Percentiles rank a stretch among this genome's conserved stretches.
Evolutionary conservation across 2,888 invertebrate genomes (phyloP).

Genomic region (Tetragnatha montana): DNA sequence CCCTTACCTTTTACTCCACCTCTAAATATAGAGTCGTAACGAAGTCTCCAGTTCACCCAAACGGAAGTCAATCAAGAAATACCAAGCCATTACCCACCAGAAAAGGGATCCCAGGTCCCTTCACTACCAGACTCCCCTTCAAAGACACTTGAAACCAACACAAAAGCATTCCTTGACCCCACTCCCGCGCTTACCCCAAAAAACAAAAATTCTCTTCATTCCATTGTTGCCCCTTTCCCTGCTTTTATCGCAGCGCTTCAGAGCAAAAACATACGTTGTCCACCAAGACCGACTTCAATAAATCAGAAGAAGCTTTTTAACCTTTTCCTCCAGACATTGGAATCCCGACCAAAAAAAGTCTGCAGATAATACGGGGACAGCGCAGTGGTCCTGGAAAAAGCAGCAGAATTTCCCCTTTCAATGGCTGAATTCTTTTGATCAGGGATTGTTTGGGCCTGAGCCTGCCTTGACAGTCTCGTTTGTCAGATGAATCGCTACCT

Average conservation of each 20-base stretch:
- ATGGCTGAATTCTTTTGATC: constrained; percentile 36
- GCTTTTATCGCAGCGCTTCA: neutral
- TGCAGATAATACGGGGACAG: constrained; percentile 20
- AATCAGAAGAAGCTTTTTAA: constrained; percentile 35
- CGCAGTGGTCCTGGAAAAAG: neutral
- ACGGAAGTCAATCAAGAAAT: neutral
- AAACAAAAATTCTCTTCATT: neutral
- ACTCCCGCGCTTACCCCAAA: neutral
- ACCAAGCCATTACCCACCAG: neutral
- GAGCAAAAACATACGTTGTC: constrained; percentile 23
- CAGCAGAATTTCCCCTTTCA: constrained; percentile 43
- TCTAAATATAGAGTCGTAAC: no score
- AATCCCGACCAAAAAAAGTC: constrained; percentile 12
- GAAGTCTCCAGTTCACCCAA: no score
- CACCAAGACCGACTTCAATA: neutral
- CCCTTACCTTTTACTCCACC: no score
- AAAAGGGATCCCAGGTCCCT: neutral
- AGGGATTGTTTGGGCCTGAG: constrained; percentile 34
- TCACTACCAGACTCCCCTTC: neutral
- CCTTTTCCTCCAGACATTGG: constrained; percentile 17
- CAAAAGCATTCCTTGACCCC: neutral
- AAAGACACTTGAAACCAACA: neutral
- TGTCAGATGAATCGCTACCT: constrained; percentile 38
- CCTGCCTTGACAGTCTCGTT: constrained; percentile 38
- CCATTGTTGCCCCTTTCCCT: neutral